These are phyloP conservation scores for Mergus octosetaceus DNA, from an alignment of 2,797 vertebrate genomes.

Conservation along the genomic window DNA sequence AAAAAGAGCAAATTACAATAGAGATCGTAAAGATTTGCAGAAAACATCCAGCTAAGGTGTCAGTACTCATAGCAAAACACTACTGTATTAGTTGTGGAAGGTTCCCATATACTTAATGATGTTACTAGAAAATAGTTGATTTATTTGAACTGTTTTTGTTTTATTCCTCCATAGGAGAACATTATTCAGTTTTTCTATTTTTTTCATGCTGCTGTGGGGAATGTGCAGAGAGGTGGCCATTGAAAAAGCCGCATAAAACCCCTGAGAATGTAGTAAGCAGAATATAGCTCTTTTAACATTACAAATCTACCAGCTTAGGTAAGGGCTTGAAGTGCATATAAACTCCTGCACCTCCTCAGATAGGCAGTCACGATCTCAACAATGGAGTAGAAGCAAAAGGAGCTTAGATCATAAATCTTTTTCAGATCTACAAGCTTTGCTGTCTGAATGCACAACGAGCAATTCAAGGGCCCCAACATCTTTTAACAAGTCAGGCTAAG, in stretches of 20 bases:
- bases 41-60: neutral
- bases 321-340: conserved; percentile 31
- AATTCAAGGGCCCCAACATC: neutral
- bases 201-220: conserved; percentile 21
- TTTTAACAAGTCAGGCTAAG: neutral
- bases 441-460: conserved; percentile 37
- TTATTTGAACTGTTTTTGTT: conserved; percentile 16
- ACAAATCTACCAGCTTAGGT: conserved; percentile 42
- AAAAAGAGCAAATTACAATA: conserved; percentile 11
- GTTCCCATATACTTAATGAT: neutral
- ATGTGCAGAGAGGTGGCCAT: conserved; percentile 11
- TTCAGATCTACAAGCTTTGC: conserved; percentile 21
- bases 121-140: conserved; percentile 10
- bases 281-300: conserved; percentile 47
- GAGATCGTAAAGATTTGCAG: neutral
- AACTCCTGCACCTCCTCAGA: conserved; percentile 55
- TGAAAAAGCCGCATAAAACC: conserved; percentile 45
- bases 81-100: neutral
- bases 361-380: conserved; percentile 27
- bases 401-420: conserved; percentile 55
- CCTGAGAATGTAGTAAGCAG: conserved; percentile 34
- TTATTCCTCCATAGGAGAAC: neutral
- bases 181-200: neutral
- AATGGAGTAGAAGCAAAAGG: conserved; percentile 12
- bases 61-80: neutral